These are phyloP conservation scores for Mythimna vitellina DNA, from an alignment of 2,888 invertebrate species.

Conservation along the genomic window DNA sequence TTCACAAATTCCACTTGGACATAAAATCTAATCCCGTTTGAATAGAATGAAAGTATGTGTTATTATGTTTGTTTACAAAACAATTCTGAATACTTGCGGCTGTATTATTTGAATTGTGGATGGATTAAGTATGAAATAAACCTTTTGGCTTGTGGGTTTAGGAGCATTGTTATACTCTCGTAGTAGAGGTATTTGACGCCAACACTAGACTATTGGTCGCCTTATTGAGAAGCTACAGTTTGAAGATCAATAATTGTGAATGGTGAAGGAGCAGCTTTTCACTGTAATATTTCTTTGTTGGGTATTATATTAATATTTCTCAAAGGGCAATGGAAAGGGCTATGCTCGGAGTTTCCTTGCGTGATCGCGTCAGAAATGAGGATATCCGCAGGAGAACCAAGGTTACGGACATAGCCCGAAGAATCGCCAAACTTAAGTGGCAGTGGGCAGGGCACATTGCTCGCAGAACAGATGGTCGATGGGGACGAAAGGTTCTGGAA, in stretches of 20 bases:
- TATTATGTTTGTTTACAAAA: constrained; percentile 28
- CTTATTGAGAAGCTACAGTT: neutral
- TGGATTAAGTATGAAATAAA: constrained; percentile 37
- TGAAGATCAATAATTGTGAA: neutral
- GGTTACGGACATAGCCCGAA: too few relatives aligned
- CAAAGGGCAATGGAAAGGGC: too few relatives aligned
- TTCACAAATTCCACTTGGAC: constrained; percentile 29
- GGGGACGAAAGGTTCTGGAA: too few relatives aligned
- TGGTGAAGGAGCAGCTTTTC: neutral
- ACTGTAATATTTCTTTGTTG: too few relatives aligned
- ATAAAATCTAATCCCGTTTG: constrained; percentile 35
- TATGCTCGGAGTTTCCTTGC: too few relatives aligned
- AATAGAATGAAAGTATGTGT: constrained; percentile 18
- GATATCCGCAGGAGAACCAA: too few relatives aligned
- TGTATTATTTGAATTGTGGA: constrained; percentile 8
- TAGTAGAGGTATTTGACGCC: constrained; percentile 6
- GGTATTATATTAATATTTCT: too few relatives aligned
- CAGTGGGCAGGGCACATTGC: too few relatives aligned
- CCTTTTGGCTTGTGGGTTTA: constrained; percentile 1
- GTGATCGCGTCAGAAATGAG: too few relatives aligned
- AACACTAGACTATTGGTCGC: constrained; percentile 23
- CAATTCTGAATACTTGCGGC: constrained; percentile 2
- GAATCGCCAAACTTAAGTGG: too few relatives aligned
- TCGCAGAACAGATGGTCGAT: too few relatives aligned
- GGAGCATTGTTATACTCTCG: constrained; percentile 12